A percentile compares a stretch with the other conserved stretches of the same genome.
Evolutionary conservation across 2,797 vertebrate species (phyloP).

Genomic region (Sciurus carolinensis): DNA sequence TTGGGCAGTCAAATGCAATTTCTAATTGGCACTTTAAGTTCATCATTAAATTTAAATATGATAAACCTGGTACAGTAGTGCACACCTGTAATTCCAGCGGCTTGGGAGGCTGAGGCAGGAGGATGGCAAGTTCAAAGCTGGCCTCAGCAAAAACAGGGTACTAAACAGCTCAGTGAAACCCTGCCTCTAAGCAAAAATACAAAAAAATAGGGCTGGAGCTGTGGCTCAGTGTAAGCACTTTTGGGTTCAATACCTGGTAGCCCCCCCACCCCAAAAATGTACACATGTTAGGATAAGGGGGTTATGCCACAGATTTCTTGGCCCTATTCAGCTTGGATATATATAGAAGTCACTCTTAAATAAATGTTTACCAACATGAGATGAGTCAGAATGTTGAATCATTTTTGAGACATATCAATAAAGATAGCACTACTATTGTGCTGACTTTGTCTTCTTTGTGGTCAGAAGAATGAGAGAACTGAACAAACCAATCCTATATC

Average conservation of each 20-base stretch:
- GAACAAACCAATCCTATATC: background rate
- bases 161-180: no score
- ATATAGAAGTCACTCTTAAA: background rate
- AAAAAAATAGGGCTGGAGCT: no score
- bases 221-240: no score
- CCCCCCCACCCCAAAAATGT: no score
- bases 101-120: no score
- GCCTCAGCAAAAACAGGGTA: no score
- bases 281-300: background rate
- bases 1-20: background rate
- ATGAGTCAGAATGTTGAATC: background rate
- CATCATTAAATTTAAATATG: background rate
- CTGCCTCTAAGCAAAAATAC: no score
- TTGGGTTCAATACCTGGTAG: no score
- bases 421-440: background rate
- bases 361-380: background rate
- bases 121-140: no score
- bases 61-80: no score
- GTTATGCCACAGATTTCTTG: background rate
- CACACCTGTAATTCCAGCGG: no score
- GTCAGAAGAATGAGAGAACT: background rate
- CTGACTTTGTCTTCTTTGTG: background rate
- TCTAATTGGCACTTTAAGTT: background rate
- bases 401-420: constrained; percentile 1
- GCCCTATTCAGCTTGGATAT: background rate